Percentiles rank a stretch among this genome's conserved stretches.
These are phyloP conservation scores for Drosophila anomelani DNA, from an alignment of 2,888 invertebrate species.

Conservation along the genomic window DNA sequence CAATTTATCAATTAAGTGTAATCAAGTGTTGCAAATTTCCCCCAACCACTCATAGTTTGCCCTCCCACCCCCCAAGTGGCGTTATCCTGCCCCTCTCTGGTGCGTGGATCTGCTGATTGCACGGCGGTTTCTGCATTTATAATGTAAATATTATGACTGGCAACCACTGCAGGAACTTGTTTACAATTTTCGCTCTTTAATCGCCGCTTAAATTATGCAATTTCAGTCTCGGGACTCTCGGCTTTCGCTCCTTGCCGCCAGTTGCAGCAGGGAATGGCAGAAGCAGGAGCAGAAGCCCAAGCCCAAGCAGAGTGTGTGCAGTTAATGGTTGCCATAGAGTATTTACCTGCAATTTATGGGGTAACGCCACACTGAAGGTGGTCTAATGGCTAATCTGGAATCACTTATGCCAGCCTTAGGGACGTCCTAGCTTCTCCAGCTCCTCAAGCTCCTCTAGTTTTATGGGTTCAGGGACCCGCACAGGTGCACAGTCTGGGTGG, in stretches of 20 bases:
- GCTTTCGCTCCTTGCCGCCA: background rate
- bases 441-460: background rate
- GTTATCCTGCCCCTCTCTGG: constrained; percentile 7
- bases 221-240: constrained; percentile 36
- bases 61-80: background rate
- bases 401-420: constrained; percentile 11
- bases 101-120: constrained; percentile 38
- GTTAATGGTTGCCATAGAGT: constrained; percentile 43
- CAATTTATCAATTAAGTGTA: constrained; percentile 49
- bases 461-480: constrained; percentile 18
- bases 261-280: constrained; percentile 1
- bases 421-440: background rate
- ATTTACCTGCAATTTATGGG: constrained; percentile 45
- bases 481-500: background rate
- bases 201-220: constrained; percentile 63
- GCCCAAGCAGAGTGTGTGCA: constrained; percentile 17
- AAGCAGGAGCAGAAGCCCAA: background rate
- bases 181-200: constrained; percentile 60
- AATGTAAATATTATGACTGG: constrained; percentile 53
- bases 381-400: constrained; percentile 18
- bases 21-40: constrained; percentile 46
- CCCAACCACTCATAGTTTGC: background rate
- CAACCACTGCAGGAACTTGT: constrained; percentile 64
- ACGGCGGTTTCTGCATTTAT: constrained; percentile 48
- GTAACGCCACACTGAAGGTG: constrained; percentile 1